Base-by-base conservation (phyloP, 2,797 vertebrate genomes). In the Phataginus tetradactyla region DNA sequence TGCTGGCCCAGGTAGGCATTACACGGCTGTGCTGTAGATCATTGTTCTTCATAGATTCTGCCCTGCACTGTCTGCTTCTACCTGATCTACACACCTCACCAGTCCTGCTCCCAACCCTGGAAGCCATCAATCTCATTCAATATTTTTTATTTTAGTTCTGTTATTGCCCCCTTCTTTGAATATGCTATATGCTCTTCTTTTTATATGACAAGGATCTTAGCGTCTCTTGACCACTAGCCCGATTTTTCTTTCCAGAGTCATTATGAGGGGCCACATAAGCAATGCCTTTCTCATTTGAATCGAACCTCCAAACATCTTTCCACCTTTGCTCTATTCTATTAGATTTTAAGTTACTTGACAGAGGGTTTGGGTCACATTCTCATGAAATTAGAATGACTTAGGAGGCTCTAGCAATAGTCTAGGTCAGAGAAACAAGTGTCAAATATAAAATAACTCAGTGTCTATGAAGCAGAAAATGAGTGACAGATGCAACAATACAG, bases 401-500 rank as follows among this genome's bases (percentile, higher is more conserved):
- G 27, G 34, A 88, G 53, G 10, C 7, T 57, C 8, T n/a, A 64
- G 34, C 29, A 59, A 71, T 42, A 57, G 39, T 89, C 39, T 32
- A 39, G 32, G 21, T 61, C n/a, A 49, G 39, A 75, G 59, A 29
- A 51, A 61, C 32, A 34, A 75, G 15, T 29, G 1, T 25, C 45
- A 87, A 94, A 57, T 77, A 29, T 39, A 61, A 92, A 90, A 59
- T 71, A 57, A 42, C 32, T 89, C 32, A 59, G 13, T 18, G 42
- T 45, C 17, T 53, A 27, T 1, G 5, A 39, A 79, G 29, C 13
- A 69, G n/a, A 83, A 85, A 75, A 21, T 71, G 83, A 29, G 29
- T 78, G 72, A 68, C 10, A 34, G 29, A 37, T 27, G 7, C 27
- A 86, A 81, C n/a, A 49, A 15, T 55, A 59, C 27, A 61, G 21